Conservation (phyloP, 92 coral and sea anemone species). For the Palythoa grandiflora region DNA sequence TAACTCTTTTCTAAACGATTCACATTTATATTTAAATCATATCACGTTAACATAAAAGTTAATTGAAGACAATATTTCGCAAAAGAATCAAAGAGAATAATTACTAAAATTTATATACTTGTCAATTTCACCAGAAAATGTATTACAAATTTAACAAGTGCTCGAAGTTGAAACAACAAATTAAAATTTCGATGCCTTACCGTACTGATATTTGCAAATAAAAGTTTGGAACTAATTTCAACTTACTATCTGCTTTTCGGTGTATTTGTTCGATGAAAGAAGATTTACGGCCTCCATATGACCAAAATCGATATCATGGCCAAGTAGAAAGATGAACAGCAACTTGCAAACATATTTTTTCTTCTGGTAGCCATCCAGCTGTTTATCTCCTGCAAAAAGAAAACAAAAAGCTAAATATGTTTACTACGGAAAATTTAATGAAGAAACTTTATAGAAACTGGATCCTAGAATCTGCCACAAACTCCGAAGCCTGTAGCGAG, state of each 20-base stretch:
- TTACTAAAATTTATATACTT: background rate
- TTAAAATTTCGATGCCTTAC: background rate
- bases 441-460: background rate
- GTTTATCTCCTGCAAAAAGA: conserved; percentile 86
- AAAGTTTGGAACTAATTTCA: background rate
- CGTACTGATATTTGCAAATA: background rate
- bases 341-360: conserved; percentile 97
- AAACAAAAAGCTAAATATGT: background rate
- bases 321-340: conserved; percentile 93
- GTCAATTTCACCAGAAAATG: background rate
- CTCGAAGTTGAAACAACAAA: background rate
- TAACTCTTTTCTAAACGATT: background rate
- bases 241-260: conserved; percentile 99
- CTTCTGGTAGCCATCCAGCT: conserved; percentile 98
- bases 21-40: background rate
- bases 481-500: background rate
- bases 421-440: background rate
- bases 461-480: background rate
- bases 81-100: background rate
- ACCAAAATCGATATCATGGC: conserved; percentile 99
- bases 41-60: background rate
- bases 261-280: conserved; percentile 96
- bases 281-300: conserved; percentile 99
- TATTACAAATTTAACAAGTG: background rate
- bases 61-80: background rate